Conservation (phyloP, 2,113 vertebrate genomes). For the Campylomormyrus numenius region DNA sequence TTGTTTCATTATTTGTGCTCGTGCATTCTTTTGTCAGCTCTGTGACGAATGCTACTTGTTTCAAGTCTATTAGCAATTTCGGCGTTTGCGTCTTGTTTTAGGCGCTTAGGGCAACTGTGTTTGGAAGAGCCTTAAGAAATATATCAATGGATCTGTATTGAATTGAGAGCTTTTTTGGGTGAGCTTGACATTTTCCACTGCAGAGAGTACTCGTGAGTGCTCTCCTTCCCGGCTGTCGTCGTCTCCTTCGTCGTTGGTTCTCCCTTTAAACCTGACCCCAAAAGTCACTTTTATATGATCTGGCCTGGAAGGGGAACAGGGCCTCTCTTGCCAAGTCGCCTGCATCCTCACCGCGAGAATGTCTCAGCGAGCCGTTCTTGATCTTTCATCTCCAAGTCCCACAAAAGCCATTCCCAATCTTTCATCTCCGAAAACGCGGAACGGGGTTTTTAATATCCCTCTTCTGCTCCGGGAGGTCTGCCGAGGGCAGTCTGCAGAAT, state of each 20-base stretch:
- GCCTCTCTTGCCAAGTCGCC: background rate
- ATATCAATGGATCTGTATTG: background rate
- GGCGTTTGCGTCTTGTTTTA: background rate
- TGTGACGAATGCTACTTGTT: background rate
- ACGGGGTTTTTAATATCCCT: background rate
- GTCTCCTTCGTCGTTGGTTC: background rate
- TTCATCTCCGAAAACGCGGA: slow-evolving; percentile 1
- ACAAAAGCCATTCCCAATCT: slow-evolving; percentile 21
- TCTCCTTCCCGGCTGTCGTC: background rate
- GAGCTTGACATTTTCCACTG: background rate
- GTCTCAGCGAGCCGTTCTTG: slow-evolving; percentile 24
- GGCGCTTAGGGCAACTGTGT: background rate
- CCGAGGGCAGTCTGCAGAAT: background rate
- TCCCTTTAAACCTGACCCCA: background rate
- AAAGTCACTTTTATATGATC: background rate
- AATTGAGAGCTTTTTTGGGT: background rate
- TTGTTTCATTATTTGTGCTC: background rate
- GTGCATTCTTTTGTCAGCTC: background rate
- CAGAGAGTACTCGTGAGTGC: background rate
- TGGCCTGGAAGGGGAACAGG: background rate
- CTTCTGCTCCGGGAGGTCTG: background rate
- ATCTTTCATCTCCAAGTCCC: background rate
- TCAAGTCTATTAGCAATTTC: background rate
- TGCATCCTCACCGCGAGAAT: slow-evolving; percentile 25
- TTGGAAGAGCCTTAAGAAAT: background rate